Evolutionary conservation across 2,888 invertebrate species (phyloP).

Genomic region (Phrixothrix hirtus): DNA sequence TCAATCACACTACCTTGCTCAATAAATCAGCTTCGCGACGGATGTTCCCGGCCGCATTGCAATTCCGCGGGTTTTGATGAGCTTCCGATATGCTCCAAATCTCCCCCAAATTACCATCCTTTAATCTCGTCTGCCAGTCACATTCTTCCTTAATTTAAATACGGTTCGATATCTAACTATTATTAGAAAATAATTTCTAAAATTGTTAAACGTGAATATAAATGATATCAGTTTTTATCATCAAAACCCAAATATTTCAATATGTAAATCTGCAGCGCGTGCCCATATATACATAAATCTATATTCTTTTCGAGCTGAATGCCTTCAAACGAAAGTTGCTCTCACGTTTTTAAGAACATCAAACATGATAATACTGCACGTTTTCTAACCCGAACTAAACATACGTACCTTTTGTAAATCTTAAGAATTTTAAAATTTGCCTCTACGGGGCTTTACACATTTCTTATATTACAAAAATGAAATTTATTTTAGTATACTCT

Average conservation of each 20-base stretch:
- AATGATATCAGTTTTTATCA: constrained; percentile 20
- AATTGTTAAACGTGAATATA: constrained; percentile 15
- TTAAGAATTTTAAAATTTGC: constrained; percentile 21
- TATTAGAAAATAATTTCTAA: constrained; percentile 24
- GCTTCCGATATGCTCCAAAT: constrained; percentile 54
- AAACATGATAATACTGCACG: constrained; percentile 42
- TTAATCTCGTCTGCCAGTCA: constrained; percentile 45
- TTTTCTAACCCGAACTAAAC: constrained; percentile 31
- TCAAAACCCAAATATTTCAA: constrained; percentile 18
- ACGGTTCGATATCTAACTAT: constrained; percentile 17
- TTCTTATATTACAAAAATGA: no score
- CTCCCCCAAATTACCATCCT: constrained; percentile 51
- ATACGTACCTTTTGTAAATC: constrained; percentile 27
- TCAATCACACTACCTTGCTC: constrained; percentile 31
- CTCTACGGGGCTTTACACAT: constrained; percentile 9
- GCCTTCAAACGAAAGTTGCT: constrained; percentile 36
- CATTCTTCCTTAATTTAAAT: constrained; percentile 39
- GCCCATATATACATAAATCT: constrained; percentile 33
- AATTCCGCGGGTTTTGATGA: constrained; percentile 54
- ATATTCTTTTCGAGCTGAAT: constrained; percentile 30
- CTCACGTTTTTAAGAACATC: constrained; percentile 42
- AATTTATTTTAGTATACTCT: no score
- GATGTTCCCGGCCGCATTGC: constrained; percentile 49
- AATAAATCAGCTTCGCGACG: constrained; percentile 48
- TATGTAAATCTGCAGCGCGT: constrained; percentile 25